These are phyloP conservation scores for Sula dactylatra DNA, from an alignment of 2,113 vertebrate genomes.

Conservation along the genomic window DNA sequence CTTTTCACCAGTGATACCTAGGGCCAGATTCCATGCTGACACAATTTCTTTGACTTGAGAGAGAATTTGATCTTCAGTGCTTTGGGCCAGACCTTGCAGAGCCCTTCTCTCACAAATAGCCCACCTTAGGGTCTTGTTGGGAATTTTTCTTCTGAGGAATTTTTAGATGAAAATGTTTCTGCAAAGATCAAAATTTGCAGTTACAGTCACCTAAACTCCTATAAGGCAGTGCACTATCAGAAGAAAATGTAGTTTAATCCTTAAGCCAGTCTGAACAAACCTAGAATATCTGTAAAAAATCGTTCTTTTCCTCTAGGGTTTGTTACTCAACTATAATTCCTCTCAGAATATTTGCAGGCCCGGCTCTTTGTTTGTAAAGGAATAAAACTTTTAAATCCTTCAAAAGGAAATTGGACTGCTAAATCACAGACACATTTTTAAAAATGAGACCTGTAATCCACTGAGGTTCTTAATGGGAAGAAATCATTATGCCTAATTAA, in stretches of 20 bases:
- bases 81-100: constrained; percentile 41
- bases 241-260: constrained; percentile 8
- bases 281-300: neutral
- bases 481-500: constrained; percentile 47
- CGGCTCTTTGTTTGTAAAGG: neutral
- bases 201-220: neutral
- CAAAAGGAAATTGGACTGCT: neutral
- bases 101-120: neutral
- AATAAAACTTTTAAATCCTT: constrained; percentile 14
- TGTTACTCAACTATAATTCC: neutral
- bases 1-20: constrained; percentile 33
- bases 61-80: constrained; percentile 45
- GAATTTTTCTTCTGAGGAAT: constrained; percentile 25
- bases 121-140: constrained; percentile 10
- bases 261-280: neutral
- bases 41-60: constrained; percentile 60
- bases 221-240: neutral
- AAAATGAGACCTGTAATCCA: constrained; percentile 38
- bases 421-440: neutral
- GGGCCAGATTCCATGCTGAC: constrained; percentile 64
- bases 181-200: neutral
- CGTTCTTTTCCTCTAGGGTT: neutral
- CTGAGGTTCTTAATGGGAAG: constrained; percentile 41
- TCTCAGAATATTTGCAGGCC: neutral
- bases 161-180: constrained; percentile 38